Evolutionary conservation across 2,797 vertebrate species (phyloP), one percentile per base, ranked within the genome.

Genomic region (Enteromius radiatus): DNA sequence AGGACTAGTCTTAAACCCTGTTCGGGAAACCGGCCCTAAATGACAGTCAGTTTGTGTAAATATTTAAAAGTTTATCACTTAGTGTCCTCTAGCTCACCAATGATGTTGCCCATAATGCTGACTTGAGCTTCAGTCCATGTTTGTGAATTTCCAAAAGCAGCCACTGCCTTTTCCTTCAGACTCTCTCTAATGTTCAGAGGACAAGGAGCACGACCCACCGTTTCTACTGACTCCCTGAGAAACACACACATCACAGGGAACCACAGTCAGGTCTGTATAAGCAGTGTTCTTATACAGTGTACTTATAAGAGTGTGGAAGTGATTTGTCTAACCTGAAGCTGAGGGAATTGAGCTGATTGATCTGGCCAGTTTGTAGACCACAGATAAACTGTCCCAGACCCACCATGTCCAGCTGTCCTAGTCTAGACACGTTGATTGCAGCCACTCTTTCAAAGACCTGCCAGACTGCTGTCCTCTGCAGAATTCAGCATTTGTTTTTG

Each of bases 341-440:
- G 0, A 71, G 65, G 1, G 45, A 1, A 78, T 75, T 81, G 76
- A 95, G 87, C 80, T 90, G 88, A 11, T 21, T 1, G 3, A 90
- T 87, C 84, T 95, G 90, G 0, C 31, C 31, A 31, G 87, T 19
- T 84, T 75, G 90, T 10, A 95, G 87, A 64, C 94, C 94, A 83
- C 94, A 95, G 84, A 95, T 88, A 85, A 95, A 94, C 61, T 77
- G 85, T 74, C 88, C 80, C 67, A 95, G 82, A 12, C 87, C 82
- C 0, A 89, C 87, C 79, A 95, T 88, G 14, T 94, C 92, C 49
- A 88, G 21, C 6, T 84, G 85, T 38, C 68, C 84, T 28, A 95
- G 87, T 59, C 70, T 68, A 70, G 54, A 0, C 0, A 76, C 88
- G 10, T 70, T 89, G 82, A 91, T 65, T 47, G 84, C 86, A 82